These are phyloP conservation scores for Cylas formicarius DNA, from an alignment of 1,140 invertebrate species.

Conservation along the genomic window DNA sequence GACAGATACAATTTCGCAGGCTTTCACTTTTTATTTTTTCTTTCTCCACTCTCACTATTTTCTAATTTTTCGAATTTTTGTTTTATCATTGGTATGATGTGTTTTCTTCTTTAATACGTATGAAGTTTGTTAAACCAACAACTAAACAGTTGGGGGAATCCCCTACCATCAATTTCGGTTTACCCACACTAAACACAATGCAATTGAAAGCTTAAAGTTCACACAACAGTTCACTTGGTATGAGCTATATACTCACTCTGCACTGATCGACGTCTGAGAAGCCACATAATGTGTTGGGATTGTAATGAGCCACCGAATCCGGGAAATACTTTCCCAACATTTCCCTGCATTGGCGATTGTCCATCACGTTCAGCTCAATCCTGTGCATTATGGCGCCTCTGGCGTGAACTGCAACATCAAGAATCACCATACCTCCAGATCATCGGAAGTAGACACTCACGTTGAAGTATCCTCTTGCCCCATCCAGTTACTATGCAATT, in stretches of 20 bases:
- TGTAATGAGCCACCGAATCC: slow-evolving; percentile 44
- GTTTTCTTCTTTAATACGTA: too few relatives aligned
- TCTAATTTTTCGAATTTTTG: too few relatives aligned
- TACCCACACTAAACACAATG: too few relatives aligned
- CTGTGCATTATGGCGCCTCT: slow-evolving; percentile 67
- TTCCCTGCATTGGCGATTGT: slow-evolving; percentile 52
- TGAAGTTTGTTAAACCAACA: too few relatives aligned
- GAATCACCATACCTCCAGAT: not conserved
- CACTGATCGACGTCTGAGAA: slow-evolving; percentile 42
- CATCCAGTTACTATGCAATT: slow-evolving; percentile 73
- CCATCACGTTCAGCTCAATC: slow-evolving; percentile 58
- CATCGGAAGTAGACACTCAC: slow-evolving; percentile 45
- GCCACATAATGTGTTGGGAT: slow-evolving; percentile 42
- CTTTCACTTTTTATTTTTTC: too few relatives aligned
- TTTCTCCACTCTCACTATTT: too few relatives aligned
- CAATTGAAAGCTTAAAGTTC: too few relatives aligned
- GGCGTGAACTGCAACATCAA: slow-evolving; percentile 52
- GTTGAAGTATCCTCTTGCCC: slow-evolving; percentile 70
- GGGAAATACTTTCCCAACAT: slow-evolving; percentile 48
- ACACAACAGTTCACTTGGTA: too few relatives aligned
- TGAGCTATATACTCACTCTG: slow-evolving; percentile 41
- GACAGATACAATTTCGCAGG: too few relatives aligned
- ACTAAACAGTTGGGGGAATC: too few relatives aligned
- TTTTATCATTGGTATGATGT: too few relatives aligned
- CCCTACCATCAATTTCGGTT: too few relatives aligned